Conservation (phyloP, 2,113 vertebrate species). For the Ictalurus furcatus region DNA sequence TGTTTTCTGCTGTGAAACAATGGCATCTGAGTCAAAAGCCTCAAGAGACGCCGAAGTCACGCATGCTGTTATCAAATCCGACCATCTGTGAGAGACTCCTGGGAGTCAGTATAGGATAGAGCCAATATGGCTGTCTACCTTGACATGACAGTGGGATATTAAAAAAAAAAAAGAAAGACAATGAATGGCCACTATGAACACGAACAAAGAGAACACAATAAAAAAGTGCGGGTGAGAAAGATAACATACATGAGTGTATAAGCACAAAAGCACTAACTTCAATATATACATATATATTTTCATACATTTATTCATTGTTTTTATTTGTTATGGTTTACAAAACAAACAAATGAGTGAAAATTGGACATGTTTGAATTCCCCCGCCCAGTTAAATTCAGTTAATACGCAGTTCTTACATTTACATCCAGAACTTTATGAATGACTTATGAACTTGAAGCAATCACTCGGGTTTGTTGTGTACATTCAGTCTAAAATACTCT, state of each 20-base stretch:
- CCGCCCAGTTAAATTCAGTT: background rate
- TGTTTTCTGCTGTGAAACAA: conserved; percentile 23
- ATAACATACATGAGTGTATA: background rate
- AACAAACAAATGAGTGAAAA: background rate
- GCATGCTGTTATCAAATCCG: conserved; percentile 1
- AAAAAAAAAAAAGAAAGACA: background rate
- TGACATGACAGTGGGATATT: conserved; percentile 22
- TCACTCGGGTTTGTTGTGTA: background rate
- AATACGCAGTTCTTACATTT: background rate
- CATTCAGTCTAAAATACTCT: background rate
- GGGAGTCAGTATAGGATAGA: background rate
- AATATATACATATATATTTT: background rate
- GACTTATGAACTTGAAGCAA: background rate
- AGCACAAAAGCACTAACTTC: background rate
- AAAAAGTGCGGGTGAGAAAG: background rate
- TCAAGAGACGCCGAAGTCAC: background rate
- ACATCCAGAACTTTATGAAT: background rate
- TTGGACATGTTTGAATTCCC: too few species aligned
- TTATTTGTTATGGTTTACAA: background rate
- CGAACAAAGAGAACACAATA: background rate
- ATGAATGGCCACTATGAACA: background rate
- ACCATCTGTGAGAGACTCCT: conserved; percentile 25
- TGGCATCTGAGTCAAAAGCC: background rate
- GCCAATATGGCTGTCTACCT: conserved; percentile 29
- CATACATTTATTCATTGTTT: background rate